phyloP scores from a whole-genome alignment of 1,140 invertebrate species.

The Bursaphelenchus mucronatus region DNA sequence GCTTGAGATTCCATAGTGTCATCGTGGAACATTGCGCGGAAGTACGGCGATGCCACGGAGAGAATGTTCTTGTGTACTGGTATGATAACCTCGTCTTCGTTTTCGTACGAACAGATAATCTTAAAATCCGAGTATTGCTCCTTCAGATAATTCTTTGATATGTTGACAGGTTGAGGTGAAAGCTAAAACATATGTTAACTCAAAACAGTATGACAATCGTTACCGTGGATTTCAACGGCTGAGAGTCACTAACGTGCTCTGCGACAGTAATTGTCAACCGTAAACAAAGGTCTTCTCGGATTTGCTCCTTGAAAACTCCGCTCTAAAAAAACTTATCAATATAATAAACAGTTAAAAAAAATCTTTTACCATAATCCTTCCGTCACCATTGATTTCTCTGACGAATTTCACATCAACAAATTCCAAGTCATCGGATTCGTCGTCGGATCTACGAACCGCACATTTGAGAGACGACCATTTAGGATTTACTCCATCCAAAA shows the following conservation, averaged over 20 bases:
- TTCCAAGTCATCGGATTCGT: constrained; percentile 16
- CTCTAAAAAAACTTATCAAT: background rate
- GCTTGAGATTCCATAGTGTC: constrained; percentile 10
- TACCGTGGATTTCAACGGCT: constrained; percentile 2
- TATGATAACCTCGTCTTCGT: constrained; percentile 8
- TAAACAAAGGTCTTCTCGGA: constrained; percentile 17
- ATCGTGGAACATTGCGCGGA: constrained; percentile 16
- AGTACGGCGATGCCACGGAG: constrained; percentile 12
- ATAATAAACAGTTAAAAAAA: too few species aligned
- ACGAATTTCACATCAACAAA: constrained; percentile 15
- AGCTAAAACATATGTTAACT: background rate
- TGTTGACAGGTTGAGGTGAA: background rate
- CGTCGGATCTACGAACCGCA: constrained; percentile 11
- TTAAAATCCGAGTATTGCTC: constrained; percentile 14
- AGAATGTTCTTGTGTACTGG: constrained; percentile 10
- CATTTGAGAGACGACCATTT: constrained; percentile 18
- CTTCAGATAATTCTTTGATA: constrained; percentile 3
- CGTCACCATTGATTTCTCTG: constrained; percentile 2
- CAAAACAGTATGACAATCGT: background rate
- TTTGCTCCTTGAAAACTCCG: constrained; percentile 16
- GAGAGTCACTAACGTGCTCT: background rate
- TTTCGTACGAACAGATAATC: background rate
- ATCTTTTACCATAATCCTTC: background rate
- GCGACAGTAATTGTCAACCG: constrained; percentile 5
- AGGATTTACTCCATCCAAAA: constrained; percentile 9